phyloP scores from a whole-genome alignment of 2,888 invertebrate species.

The Dione juno region DNA sequence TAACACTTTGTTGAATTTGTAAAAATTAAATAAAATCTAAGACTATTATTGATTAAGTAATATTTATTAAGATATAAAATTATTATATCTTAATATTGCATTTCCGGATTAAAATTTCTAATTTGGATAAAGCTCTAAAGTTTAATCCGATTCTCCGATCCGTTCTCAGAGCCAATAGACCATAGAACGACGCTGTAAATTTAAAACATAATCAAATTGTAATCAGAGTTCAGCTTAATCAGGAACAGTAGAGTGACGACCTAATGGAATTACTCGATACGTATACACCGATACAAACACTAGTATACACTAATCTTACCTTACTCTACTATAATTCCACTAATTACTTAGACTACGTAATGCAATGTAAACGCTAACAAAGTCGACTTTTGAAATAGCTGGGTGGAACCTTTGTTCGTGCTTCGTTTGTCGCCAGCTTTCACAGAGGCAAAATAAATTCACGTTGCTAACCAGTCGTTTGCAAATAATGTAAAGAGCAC shows the following conservation, averaged over 20 bases:
- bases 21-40: too few species aligned
- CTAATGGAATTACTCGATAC: conserved; percentile 51
- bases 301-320: conserved; percentile 25
- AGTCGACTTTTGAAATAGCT: conserved; percentile 13
- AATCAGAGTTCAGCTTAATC: conserved; percentile 63
- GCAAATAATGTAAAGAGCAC: conserved; percentile 2
- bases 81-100: too few species aligned
- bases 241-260: conserved; percentile 47
- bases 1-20: too few species aligned
- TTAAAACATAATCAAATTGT: conserved; percentile 56
- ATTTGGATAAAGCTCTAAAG: too few species aligned
- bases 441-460: conserved; percentile 10
- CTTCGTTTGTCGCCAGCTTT: conserved; percentile 20
- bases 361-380: conserved; percentile 9
- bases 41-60: too few species aligned
- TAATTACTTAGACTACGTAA: conserved; percentile 26
- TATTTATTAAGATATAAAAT: too few species aligned
- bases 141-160: too few species aligned
- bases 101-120: too few species aligned
- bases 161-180: too few species aligned
- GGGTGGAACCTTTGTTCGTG: conserved; percentile 4
- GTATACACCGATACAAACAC: conserved; percentile 41
- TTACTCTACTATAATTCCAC: conserved; percentile 19
- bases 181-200: conserved; percentile 44
- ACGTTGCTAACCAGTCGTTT: not conserved